Percentiles rank a stretch among this genome's conserved stretches.
These are phyloP conservation scores for Sorex fumeus DNA, from an alignment of 2,113 vertebrate genomes.

Conservation along the genomic window DNA sequence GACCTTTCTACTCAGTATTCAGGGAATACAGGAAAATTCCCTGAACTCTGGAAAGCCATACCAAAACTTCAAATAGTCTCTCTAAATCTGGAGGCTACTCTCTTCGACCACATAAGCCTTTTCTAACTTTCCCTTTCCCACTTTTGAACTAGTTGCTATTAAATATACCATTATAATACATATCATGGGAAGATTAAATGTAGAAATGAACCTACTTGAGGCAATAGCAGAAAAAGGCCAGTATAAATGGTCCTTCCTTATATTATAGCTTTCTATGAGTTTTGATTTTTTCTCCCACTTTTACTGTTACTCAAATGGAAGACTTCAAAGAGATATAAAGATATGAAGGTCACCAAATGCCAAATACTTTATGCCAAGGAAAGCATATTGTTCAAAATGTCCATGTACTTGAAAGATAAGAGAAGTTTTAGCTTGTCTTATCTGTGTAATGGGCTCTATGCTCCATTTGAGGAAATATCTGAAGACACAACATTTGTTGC, in stretches of 20 bases:
- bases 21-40: background rate
- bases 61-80: background rate
- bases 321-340: background rate
- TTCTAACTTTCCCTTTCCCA: background rate
- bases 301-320: constrained; percentile 10
- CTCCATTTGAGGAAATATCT: constrained; percentile 33
- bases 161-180: background rate
- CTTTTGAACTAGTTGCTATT: background rate
- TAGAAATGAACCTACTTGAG: background rate
- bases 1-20: background rate
- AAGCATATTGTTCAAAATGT: constrained; percentile 49
- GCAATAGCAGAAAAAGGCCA: background rate
- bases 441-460: constrained; percentile 34
- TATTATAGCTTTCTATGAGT: background rate
- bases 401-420: constrained; percentile 32
- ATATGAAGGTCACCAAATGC: constrained; percentile 2
- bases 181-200: background rate
- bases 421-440: constrained; percentile 43
- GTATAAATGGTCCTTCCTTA: background rate
- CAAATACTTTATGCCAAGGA: constrained; percentile 41
- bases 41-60: background rate
- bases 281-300: constrained; percentile 32
- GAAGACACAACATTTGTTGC: constrained; percentile 30
- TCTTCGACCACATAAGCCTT: background rate
- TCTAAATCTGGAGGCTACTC: background rate